Conservation (phyloP, 2,888 invertebrate species). For the Sesia bembeciformis region DNA sequence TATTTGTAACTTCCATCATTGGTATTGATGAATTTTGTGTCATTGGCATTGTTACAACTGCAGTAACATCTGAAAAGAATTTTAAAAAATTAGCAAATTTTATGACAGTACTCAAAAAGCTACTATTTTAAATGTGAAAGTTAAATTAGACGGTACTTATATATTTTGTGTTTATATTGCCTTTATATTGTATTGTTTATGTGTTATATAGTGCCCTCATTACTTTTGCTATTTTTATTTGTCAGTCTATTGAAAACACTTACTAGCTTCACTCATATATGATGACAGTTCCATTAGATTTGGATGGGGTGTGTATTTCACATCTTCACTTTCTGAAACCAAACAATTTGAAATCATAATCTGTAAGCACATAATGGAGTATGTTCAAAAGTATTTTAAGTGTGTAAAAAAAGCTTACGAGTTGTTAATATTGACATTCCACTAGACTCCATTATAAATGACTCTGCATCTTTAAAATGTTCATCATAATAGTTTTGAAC, state of each 20-base stretch:
- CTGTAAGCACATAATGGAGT: conserved; percentile 1
- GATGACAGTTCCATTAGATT: conserved; percentile 65
- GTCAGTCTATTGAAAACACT: conserved; percentile 17
- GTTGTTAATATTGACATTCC: conserved; percentile 53
- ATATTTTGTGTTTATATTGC: too few relatives aligned
- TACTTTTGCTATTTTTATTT: too few relatives aligned
- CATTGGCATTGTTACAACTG: conserved; percentile 66
- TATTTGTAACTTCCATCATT: conserved; percentile 66
- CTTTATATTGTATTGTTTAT: too few relatives aligned
- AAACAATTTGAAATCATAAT: not conserved
- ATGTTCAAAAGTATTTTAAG: not conserved
- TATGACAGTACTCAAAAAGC: too few relatives aligned
- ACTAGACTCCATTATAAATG: conserved; percentile 81
- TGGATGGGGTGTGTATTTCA: conserved; percentile 53
- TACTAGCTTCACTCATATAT: conserved; percentile 67
- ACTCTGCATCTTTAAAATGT: conserved; percentile 85
- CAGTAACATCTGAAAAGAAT: conserved; percentile 57
- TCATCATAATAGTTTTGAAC: conserved; percentile 73
- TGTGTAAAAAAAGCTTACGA: conserved; percentile 38
- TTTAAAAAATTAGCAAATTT: not conserved
- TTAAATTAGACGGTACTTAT: too few relatives aligned
- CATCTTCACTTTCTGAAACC: conserved; percentile 49
- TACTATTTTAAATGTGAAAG: too few relatives aligned
- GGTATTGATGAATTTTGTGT: conserved; percentile 62
- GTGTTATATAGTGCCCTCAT: too few relatives aligned